These are phyloP conservation scores for Myrmophylax atrothorax DNA, from an alignment of 2,113 vertebrate species.

Conservation along the genomic window DNA sequence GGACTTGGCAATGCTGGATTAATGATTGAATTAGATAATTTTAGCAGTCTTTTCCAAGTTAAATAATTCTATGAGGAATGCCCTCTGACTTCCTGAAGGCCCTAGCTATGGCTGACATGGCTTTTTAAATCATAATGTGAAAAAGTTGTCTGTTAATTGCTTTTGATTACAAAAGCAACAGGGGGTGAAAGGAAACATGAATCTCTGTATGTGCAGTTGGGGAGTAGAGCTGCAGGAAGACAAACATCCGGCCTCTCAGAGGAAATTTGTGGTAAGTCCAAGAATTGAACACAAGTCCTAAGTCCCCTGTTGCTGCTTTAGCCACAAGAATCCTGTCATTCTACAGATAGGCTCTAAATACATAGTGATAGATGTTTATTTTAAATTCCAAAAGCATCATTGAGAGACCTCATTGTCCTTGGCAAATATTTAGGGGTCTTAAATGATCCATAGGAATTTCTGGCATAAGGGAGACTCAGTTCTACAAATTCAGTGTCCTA, in stretches of 20 bases:
- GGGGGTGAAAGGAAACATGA: neutral
- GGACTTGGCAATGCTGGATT: neutral
- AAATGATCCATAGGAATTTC: neutral
- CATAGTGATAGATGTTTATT: neutral
- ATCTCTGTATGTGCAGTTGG: neutral
- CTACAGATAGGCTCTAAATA: neutral
- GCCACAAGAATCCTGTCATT: conserved; percentile 15
- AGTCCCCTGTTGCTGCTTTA: neutral
- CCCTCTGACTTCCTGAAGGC: neutral
- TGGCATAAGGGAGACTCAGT: neutral
- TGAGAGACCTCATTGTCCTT: neutral
- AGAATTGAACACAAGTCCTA: neutral
- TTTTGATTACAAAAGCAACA: neutral
- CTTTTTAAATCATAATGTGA: neutral
- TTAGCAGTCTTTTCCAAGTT: neutral
- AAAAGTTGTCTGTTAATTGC: neutral
- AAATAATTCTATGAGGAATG: neutral
- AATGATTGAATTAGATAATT: neutral
- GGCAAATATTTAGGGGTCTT: neutral
- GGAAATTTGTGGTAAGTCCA: neutral
- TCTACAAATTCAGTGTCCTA: neutral
- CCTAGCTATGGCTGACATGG: neutral
- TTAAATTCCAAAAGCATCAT: neutral
- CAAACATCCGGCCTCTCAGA: neutral
- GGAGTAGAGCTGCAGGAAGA: neutral